Evolutionary conservation across 23 tunicate species (phyloP).

Genomic region (Trididemnum miniatum): DNA sequence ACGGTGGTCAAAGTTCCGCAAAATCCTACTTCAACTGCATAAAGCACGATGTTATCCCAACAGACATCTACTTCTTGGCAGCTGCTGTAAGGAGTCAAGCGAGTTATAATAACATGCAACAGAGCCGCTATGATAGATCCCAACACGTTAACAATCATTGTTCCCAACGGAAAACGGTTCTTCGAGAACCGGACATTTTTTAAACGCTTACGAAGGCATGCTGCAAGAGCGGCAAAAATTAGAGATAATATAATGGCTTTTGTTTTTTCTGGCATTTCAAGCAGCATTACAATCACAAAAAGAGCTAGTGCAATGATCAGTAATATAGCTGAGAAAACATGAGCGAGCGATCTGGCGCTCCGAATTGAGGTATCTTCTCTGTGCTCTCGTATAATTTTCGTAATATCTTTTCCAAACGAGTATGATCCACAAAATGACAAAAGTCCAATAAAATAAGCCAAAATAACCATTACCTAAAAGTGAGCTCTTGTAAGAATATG

Average conservation of each 20-base stretch:
- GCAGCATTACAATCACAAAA: not conserved
- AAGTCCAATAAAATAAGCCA: not conserved
- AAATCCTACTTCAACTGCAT: constrained; percentile 15
- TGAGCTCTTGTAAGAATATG: too few relatives aligned
- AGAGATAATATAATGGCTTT: constrained; percentile 9
- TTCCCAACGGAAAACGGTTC: constrained; percentile 11
- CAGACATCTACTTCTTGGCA: not conserved
- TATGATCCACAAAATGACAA: constrained; percentile 13
- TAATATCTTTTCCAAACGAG: not conserved
- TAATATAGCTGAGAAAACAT: not conserved
- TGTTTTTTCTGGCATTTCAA: constrained; percentile 6
- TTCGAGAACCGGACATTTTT: not conserved
- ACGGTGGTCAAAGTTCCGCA: constrained; percentile 14
- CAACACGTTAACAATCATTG: not conserved
- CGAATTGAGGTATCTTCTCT: too few relatives aligned
- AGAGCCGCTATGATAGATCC: not conserved
- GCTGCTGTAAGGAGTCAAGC: not conserved
- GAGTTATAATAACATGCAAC: constrained; percentile 10
- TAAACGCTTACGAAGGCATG: constrained; percentile 3
- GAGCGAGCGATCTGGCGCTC: not conserved
- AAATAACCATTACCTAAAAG: not conserved
- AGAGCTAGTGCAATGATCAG: not conserved
- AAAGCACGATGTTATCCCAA: not conserved
- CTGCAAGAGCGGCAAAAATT: constrained; percentile 20
- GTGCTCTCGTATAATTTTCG: not conserved